These are phyloP conservation scores for Galerucella pusilla DNA, from an alignment of 2,888 invertebrate species.

Conservation along the genomic window DNA sequence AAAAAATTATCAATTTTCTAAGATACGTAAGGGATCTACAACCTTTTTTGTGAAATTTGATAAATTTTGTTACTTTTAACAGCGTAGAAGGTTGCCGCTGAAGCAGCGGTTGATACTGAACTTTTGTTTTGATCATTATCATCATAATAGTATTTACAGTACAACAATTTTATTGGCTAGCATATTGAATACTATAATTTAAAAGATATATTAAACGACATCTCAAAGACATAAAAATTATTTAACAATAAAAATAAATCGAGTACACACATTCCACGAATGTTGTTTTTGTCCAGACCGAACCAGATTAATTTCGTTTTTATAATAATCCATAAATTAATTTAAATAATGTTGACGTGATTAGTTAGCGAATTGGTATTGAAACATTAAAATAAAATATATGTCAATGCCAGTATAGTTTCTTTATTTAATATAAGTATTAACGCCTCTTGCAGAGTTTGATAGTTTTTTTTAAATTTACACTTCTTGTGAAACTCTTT, in stretches of 20 bases:
- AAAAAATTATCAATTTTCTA: too few relatives aligned
- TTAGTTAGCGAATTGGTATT: neutral
- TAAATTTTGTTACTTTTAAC: too few relatives aligned
- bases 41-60: too few relatives aligned
- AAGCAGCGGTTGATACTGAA: too few relatives aligned
- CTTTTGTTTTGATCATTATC: too few relatives aligned
- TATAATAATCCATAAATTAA: constrained; percentile 5
- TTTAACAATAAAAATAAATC: constrained; percentile 3
- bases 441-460: too few relatives aligned
- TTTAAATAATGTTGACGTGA: neutral
- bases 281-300: neutral
- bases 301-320: neutral
- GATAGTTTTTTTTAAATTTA: too few relatives aligned
- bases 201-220: neutral
- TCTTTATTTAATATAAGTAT: neutral
- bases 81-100: too few relatives aligned
- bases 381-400: constrained; percentile 1
- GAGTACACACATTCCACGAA: neutral
- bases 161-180: neutral
- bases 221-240: neutral
- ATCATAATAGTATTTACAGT: too few relatives aligned
- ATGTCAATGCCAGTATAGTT: neutral
- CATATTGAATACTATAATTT: neutral
- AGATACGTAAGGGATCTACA: too few relatives aligned
- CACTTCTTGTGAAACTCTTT: too few relatives aligned